A percentile compares a stretch with the other conserved stretches of the same genome.
Evolutionary conservation across 2,113 vertebrate species (phyloP).

Genomic region (Egretta garzetta): DNA sequence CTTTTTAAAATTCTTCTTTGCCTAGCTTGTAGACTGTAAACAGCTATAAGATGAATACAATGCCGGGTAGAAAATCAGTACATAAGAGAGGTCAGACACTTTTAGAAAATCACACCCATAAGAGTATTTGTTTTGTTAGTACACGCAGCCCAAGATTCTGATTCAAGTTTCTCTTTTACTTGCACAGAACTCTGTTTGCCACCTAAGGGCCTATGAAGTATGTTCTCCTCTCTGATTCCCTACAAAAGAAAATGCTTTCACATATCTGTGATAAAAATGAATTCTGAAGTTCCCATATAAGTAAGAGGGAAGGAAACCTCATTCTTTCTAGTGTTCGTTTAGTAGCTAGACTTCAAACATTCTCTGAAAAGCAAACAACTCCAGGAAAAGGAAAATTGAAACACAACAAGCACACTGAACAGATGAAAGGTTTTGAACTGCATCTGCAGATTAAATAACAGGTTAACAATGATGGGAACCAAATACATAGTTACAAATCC

Average conservation of each 20-base stretch:
- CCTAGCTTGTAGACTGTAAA: not conserved
- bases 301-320: slow-evolving; percentile 38
- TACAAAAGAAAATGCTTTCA: not conserved
- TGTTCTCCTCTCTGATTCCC: not conserved
- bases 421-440: slow-evolving; percentile 34
- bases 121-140: not conserved
- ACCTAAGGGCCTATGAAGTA: not conserved
- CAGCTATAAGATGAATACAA: not conserved
- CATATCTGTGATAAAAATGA: not conserved
- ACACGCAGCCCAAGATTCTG: not conserved
- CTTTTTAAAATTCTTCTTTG: not conserved
- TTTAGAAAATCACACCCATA: not conserved
- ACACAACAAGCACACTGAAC: slow-evolving; percentile 2
- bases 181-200: not conserved
- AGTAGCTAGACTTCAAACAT: slow-evolving; percentile 46
- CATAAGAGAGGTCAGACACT: not conserved
- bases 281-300: not conserved
- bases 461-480: slow-evolving; percentile 57
- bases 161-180: not conserved
- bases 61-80: not conserved
- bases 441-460: slow-evolving; percentile 21
- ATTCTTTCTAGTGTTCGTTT: slow-evolving; percentile 50
- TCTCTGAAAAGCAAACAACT: slow-evolving; percentile 48
- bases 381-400: slow-evolving; percentile 61
- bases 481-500: not conserved